Conservation (phyloP, 2,113 vertebrate species). For the Tachysurus fulvidraco region DNA sequence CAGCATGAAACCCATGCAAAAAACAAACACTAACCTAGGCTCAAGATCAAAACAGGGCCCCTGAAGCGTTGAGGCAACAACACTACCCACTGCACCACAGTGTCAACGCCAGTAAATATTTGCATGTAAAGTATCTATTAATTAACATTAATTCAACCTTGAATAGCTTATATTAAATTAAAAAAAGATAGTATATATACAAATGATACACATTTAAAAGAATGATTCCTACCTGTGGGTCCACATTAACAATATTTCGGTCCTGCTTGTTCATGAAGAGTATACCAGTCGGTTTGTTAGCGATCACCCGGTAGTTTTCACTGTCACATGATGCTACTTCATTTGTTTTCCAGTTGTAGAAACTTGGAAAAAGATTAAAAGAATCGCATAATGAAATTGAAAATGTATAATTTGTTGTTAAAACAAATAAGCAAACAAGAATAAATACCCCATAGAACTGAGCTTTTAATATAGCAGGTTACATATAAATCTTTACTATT, state of each 20-base stretch:
- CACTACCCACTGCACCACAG: not conserved
- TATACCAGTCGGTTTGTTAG: constrained; percentile 76
- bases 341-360: constrained; percentile 85
- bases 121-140: not conserved
- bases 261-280: constrained; percentile 84
- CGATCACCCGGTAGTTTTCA: constrained; percentile 82
- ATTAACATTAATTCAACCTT: not conserved
- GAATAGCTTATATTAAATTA: not conserved
- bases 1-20: not conserved
- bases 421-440: not conserved
- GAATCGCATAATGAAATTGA: no score
- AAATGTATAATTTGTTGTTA: not conserved
- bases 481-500: not conserved
- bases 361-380: constrained; percentile 67
- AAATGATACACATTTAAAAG: not conserved
- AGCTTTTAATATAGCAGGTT: not conserved
- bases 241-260: constrained; percentile 80
- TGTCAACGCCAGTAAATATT: not conserved
- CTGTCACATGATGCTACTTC: constrained; percentile 74
- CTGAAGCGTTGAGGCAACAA: not conserved
- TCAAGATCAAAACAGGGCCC: not conserved
- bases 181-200: not conserved
- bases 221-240: constrained; percentile 76
- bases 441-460: no score
- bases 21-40: not conserved